Evolutionary conservation across 2,797 vertebrate species (phyloP), one percentile per base, ranked within the genome.

Genomic region (Centropyge bicolor): DNA sequence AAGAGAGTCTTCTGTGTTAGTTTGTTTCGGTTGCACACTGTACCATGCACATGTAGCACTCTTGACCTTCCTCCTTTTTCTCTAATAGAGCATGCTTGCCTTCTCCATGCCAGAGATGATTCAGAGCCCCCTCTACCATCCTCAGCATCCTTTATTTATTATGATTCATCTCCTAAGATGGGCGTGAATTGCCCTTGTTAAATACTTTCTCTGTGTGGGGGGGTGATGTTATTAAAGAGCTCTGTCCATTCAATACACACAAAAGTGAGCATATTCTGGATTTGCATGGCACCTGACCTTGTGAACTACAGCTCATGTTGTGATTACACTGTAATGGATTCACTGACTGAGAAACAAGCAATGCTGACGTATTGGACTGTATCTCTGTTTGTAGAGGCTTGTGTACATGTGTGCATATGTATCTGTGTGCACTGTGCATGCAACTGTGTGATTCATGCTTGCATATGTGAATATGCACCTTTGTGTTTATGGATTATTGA

Each of bases 271-370:
- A 48, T 24, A 55, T 27, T 75, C 36, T 70, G 36, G 27, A 67
- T 82, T 66, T 78, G 41, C 48, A 56, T 69, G 70, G 69, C 51
- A 54, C 72, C 60, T 83, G 84, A 87, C 89, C 74, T 56, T 35
- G 66, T 65, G 74, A 85, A 55, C 80, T 69, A 4, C 41, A 59
- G 38, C 68, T 83, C 52, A 65, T 71, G 74, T 70, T 71, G 52
- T 52, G 55, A 49, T 70, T 51, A 54, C 56, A 60, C 10, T 67
- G 82, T 86, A 68, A 55, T 8, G 27, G 6, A 73, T 52, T 73
- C 76, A 73, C 80, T 72, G 67, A 62, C 36, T 75, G 38, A 64
- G 72, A 67, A 48, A 48, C 55, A 46, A 31, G 54, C 49, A 45
- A 24, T 38, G 48, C 55, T 70, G 48, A 49, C 8, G 45, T 51